Evolutionary conservation across 2,113 vertebrate genomes (phyloP).

Genomic region (Paradisaea rubra): DNA sequence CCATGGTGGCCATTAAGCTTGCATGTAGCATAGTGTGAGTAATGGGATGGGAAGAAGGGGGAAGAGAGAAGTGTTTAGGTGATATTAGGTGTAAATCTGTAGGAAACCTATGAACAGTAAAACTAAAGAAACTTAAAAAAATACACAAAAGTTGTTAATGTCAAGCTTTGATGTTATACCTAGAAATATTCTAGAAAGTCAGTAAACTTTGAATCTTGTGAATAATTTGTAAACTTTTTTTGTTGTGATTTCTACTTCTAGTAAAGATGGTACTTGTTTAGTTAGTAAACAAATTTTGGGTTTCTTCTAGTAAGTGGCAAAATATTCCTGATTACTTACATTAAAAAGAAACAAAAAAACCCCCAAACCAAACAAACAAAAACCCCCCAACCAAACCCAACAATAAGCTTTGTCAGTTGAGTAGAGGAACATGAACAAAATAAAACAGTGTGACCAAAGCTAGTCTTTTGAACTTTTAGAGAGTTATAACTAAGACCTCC

Average conservation of each 20-base stretch:
- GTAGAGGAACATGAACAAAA: background rate
- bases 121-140: background rate
- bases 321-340: background rate
- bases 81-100: background rate
- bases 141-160: background rate
- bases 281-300: background rate
- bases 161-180: background rate
- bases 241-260: background rate
- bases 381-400: background rate
- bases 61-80: background rate
- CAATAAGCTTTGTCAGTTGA: background rate
- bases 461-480: background rate
- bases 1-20: background rate
- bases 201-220: background rate
- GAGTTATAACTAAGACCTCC: background rate
- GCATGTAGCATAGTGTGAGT: background rate
- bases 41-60: background rate
- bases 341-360: background rate
- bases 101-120: background rate
- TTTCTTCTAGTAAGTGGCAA: background rate
- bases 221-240: background rate
- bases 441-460: background rate
- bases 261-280: conserved; percentile 4
- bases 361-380: background rate
- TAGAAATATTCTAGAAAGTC: background rate